phyloP scores from a whole-genome alignment of 2,888 invertebrate species.

The Parnassius smintheus region DNA sequence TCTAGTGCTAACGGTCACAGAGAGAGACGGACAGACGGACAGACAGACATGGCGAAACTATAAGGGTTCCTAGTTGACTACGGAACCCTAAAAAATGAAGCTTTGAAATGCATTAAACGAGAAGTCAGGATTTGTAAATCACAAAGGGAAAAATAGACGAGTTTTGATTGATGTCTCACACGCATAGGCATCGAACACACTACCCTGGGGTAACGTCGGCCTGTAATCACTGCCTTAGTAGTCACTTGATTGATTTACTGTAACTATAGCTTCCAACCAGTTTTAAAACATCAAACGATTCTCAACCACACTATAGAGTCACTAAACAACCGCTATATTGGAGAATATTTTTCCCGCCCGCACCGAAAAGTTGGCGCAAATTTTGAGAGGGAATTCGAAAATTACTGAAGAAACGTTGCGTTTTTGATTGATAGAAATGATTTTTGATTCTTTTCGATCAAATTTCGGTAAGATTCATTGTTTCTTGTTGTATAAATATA shows the following conservation, averaged over 20 bases:
- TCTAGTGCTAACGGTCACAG: too few relatives aligned
- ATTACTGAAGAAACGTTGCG: slow-evolving; percentile 28
- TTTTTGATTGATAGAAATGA: slow-evolving; percentile 32
- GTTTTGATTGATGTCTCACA: slow-evolving; percentile 59
- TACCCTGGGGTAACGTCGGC: slow-evolving; percentile 37
- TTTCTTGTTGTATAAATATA: slow-evolving; percentile 8
- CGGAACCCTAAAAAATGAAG: slow-evolving; percentile 10
- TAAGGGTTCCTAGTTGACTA: too few relatives aligned
- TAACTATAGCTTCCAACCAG: slow-evolving; percentile 21
- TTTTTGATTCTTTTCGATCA: slow-evolving; percentile 29
- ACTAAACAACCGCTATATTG: slow-evolving; percentile 23
- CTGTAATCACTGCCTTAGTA: slow-evolving; percentile 41
- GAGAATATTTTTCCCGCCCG: slow-evolving; percentile 23
- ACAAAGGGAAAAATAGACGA: slow-evolving; percentile 51
- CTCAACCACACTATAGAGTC: slow-evolving; percentile 18
- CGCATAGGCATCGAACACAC: slow-evolving; percentile 35
- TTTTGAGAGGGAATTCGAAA: slow-evolving; percentile 30
- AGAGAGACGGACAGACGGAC: too few relatives aligned
- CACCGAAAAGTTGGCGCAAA: slow-evolving; percentile 27
- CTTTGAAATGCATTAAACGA: slow-evolving; percentile 28
- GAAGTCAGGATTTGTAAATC: slow-evolving; percentile 34
- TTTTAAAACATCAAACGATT: slow-evolving; percentile 22
- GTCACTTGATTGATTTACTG: slow-evolving; percentile 50
- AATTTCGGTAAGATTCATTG: slow-evolving; percentile 13
- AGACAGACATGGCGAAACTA: too few relatives aligned